A percentile compares a stretch with the other conserved stretches of the same genome.
phyloP scores from a whole-genome alignment of 1,140 invertebrate genomes.

The Hetaerina americana region DNA sequence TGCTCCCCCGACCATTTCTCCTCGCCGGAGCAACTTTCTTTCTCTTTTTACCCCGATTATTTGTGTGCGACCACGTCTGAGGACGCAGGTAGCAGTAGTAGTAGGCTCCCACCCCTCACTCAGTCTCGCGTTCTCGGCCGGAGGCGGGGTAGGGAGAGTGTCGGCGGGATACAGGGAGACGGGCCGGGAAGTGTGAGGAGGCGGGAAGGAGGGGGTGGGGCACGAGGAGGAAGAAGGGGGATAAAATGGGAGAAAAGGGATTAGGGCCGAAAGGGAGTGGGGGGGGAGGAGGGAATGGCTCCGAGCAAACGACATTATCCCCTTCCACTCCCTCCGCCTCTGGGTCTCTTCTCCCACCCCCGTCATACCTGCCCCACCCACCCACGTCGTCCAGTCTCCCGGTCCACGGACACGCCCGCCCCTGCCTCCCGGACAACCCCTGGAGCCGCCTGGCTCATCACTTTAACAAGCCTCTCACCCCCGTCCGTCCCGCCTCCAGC shows the following conservation, averaged over 20 bases:
- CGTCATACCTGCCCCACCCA: neutral
- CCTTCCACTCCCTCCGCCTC: neutral
- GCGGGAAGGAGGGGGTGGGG: neutral
- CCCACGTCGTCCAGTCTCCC: no score
- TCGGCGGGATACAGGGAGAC: neutral
- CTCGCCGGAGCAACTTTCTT: no score
- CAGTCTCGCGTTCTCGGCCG: neutral
- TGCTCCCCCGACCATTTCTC: no score
- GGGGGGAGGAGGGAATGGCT: neutral
- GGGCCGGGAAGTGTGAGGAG: neutral
- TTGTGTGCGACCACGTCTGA: no score
- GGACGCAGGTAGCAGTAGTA: no score
- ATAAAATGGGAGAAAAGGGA: neutral
- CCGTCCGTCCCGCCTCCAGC: neutral
- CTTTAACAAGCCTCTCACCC: neutral
- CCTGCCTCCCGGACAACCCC: neutral
- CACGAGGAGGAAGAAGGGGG: neutral
- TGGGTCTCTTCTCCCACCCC: neutral
- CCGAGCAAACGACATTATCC: neutral
- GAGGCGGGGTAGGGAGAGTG: neutral
- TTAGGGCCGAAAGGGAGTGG: neutral
- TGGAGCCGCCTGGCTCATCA: neutral
- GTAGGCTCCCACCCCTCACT: neutral
- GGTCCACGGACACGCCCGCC: no score
- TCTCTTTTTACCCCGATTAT: no score